Base-by-base conservation (phyloP, 2,888 invertebrate genomes). In the Linyphia triangularis region DNA sequence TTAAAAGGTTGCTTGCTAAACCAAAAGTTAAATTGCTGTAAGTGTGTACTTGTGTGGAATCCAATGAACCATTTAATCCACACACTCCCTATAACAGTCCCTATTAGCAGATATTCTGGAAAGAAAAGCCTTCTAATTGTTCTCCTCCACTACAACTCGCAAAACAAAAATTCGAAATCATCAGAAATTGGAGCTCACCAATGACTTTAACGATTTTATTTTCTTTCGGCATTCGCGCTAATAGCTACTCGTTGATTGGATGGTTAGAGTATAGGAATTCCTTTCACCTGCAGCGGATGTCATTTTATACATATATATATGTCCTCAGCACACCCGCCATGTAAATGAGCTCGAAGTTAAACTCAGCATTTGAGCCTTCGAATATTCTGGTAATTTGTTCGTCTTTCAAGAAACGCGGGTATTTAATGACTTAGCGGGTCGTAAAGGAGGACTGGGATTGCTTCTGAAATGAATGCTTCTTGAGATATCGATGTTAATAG, bases 111-210 rank as follows among this genome's bases (percentile, higher is more conserved):
- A 24, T 33, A 79, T 51, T 43, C 79, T 79, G 43, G 10, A 30
- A 51, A 43, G 51, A 79, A 79, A 67, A 30, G 19, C 16, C 67
- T 57, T 79, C 79, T 79, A 79, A 79, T 79, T 79, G 67, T 28
- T 13, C 51, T 16, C 51, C 51, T 51, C 40, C 65, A 30, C 65
- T 51, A 67, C 65, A 67, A 79, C 65, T 79, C 51, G 63, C 78
- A 51, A 30, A 51, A 59, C 30, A 13, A 16, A 37, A 28, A 57
- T 51, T 33, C 79, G 51, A 67, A 79, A 79, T 79, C 79, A 79
- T 67, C 51, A 22, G 67, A 51, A 79, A 67, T 79, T 79, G 37
- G 61, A 37, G 30, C 63, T 51, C n/a, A 51, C 63, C 77, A 37
- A 30, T n/a, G 73, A 72, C 59, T 75, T 22, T 43, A 63, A 37